Evolutionary conservation across 2,888 invertebrate species (phyloP), one percentile per base, ranked within the genome.

Genomic region (Onthophagus sagittarius): DNA sequence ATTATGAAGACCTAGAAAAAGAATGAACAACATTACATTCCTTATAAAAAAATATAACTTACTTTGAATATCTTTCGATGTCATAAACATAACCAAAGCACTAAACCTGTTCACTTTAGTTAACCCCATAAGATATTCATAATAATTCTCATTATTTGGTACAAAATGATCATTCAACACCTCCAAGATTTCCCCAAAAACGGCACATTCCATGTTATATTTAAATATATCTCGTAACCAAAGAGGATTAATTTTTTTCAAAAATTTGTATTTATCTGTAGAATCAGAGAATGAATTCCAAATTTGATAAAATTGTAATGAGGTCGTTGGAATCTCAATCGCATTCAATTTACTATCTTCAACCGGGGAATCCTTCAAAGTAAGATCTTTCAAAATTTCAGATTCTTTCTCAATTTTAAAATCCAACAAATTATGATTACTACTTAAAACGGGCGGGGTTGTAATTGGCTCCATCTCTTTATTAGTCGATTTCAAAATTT

Each of bases 141-240:
- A 84, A 13, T 90, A 13, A 64, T 53, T 14, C 5, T 23, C 33
- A 0, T 84, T 82, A 0, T 83, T 79, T 75, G 85, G 85, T 63
- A 86, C 82, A 77, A 87, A 88, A 78, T 88, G 82, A 11, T 84
- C 83, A 62, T 85, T 85, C 32, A 90, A 81, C 62, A 88, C 81
- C 1, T 83, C 82, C 15, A 93, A 78, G 72, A 93, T 88, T 63
- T 90, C 90, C 4, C 90, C 89, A 2, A 93, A 86, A 0, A 89
- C 86, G 64, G 88, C 86, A 73, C 89, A 89, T 76, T 93, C 93
- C 74, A 93, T 84, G 0, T 92, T 90, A 78, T 92, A 90, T 80
- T 88, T 88, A 82, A 93, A 92, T 77, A 93, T 89, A 0, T 85
- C 83, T 0, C 91, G 89, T 53, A 93, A 85, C 74, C 87, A 87